Percentiles rank a stretch among this genome's conserved stretches.
phyloP scores from a whole-genome alignment of 1,140 invertebrate species.

The Lepidotrigona ventralis region DNA sequence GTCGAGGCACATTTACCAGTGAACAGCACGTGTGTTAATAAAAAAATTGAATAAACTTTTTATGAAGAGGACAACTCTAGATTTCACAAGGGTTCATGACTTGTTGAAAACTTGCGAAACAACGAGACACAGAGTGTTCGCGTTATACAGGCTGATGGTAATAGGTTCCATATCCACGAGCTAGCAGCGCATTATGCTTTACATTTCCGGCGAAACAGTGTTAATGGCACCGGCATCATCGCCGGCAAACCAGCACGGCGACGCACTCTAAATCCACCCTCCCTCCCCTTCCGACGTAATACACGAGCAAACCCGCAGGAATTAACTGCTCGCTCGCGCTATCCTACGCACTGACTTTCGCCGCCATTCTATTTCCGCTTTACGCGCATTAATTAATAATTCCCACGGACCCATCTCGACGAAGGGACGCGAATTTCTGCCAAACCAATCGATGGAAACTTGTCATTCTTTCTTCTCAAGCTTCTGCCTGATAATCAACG shows the following conservation, averaged over 20 bases:
- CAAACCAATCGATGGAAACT: neutral
- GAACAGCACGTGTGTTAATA: neutral
- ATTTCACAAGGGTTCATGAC: neutral
- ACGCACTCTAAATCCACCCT: conserved; percentile 42
- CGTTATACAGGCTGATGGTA: conserved; percentile 63
- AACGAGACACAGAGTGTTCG: conserved; percentile 39
- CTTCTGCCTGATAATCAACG: no score
- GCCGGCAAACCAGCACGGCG: conserved; percentile 19
- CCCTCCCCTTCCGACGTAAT: conserved; percentile 29
- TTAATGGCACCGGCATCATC: conserved; percentile 58
- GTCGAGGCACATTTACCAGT: no score
- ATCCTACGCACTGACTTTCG: conserved; percentile 57
- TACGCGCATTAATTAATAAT: conserved; percentile 60
- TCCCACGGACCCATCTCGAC: neutral
- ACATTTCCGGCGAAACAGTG: conserved; percentile 66
- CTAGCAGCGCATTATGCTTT: conserved; percentile 66
- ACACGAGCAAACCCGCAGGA: conserved; percentile 53
- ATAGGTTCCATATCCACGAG: conserved; percentile 65
- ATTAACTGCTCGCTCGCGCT: conserved; percentile 59
- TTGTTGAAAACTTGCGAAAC: conserved; percentile 24
- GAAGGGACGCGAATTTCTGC: neutral
- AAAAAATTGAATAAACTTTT: neutral
- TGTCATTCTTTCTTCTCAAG: neutral
- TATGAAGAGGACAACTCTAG: neutral
- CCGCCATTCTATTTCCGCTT: conserved; percentile 53